Conservation (phyloP, 2,113 vertebrate genomes). For the Lagopus muta region DNA sequence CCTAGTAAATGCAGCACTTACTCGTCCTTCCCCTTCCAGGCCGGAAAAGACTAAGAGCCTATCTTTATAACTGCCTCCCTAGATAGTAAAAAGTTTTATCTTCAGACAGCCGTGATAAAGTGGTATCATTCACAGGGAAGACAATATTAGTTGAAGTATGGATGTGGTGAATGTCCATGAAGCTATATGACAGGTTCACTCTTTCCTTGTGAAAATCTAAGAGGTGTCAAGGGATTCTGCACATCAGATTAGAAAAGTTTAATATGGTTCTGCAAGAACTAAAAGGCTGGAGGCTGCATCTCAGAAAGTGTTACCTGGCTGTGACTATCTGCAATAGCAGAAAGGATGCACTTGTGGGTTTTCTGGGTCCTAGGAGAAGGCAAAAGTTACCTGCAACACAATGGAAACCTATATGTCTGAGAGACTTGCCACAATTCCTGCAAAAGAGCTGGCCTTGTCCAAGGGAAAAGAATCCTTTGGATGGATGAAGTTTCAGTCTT, state of each 20-base stretch:
- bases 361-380: neutral
- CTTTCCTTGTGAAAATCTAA: constrained; percentile 33
- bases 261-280: neutral
- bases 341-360: neutral
- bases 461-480: neutral
- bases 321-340: neutral
- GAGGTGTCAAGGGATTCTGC: constrained; percentile 20
- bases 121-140: constrained; percentile 24
- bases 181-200: constrained; percentile 42
- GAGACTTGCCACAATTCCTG: neutral
- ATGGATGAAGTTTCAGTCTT: neutral
- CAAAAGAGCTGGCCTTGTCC: neutral
- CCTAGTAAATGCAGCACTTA: constrained; percentile 42
- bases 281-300: neutral
- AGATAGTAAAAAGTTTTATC: constrained; percentile 52
- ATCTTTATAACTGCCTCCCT: constrained; percentile 61
- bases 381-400: neutral
- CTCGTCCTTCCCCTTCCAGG: constrained; percentile 50
- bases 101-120: constrained; percentile 60
- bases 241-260: constrained; percentile 19
- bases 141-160: constrained; percentile 67
- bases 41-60: constrained; percentile 62
- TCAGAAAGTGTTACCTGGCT: neutral
- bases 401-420: neutral
- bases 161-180: constrained; percentile 35